Evolutionary conservation across 2,113 vertebrate species (phyloP), one percentile per base, ranked within the genome.

Genomic region (Rhynchomys soricoides): DNA sequence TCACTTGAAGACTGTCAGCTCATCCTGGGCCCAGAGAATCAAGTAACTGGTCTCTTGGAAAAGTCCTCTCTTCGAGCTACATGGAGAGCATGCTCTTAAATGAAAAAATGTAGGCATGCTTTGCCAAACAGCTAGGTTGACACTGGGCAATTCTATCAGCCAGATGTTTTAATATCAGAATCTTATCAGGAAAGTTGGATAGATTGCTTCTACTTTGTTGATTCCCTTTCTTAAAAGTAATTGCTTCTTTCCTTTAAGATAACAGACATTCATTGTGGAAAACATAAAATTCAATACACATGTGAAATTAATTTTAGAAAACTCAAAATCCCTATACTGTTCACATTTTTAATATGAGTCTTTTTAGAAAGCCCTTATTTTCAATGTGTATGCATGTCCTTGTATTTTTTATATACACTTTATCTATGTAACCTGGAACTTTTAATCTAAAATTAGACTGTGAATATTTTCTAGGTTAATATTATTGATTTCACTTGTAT

Each of bases 381-480:
- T 86, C 59, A 31, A 43, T 77, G 12, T 64, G 0, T 48, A 1
- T 66, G 5, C 71, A 26, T 94, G 10, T 43, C 1, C 75, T 37
- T 83, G 6, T 50, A 26, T 11, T 52, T 86, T 89, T 86, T 94
- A 31, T 1, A 93, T 79, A 40, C 43, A 45, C 1, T 55, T 68
- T 90, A 21, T 89, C 24, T 0, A 40, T 87, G 26, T 78, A 89
- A 79, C 31, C 4, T 64, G 16, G 1, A 79, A 95, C 86, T 22
- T 90, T 55, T 74, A 45, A 62, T 3, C 48, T 94, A 70, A 93
- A 96, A 91, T 77, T 75, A 91, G 81, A 64, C 71, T 10, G 7
- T 40, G 57, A 95, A 37, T 95, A 24, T 66, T 86, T 96, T 91
- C 17, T 95, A 87, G 15, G 16, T 81, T 83, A 87, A 75, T 88